A percentile compares a stretch with the other conserved stretches of the same genome.
Conservation (phyloP, 53 echinoderm and acorn worm genomes). For the Arbacia lixula region DNA sequence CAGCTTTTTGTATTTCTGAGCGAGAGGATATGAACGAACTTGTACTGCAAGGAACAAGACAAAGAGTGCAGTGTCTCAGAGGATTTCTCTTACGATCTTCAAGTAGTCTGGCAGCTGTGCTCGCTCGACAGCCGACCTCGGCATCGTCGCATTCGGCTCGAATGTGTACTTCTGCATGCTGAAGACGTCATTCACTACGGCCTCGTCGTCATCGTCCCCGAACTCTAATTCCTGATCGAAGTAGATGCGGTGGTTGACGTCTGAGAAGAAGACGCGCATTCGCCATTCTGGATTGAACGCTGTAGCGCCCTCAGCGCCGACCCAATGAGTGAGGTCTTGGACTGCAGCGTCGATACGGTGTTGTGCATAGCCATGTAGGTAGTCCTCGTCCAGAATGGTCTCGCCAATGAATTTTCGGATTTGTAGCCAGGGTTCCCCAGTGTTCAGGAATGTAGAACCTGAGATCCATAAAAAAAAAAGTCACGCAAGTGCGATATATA, state of each 20-base stretch:
- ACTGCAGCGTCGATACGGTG: slow-evolving; percentile 7
- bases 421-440: background rate
- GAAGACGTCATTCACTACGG: background rate
- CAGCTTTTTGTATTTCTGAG: too few relatives aligned
- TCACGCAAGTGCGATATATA: too few relatives aligned
- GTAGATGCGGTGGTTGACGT: slow-evolving; percentile 26
- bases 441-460: slow-evolving; percentile 9
- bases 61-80: too few relatives aligned
- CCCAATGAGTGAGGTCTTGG: background rate
- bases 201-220: slow-evolving; percentile 17
- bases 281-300: slow-evolving; percentile 21
- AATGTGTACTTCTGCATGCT: slow-evolving; percentile 1
- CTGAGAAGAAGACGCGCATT: slow-evolving; percentile 10
- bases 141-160: slow-evolving; percentile 35
- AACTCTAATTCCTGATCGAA: slow-evolving; percentile 3
- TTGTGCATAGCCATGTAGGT: slow-evolving; percentile 1
- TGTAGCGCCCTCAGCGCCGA: background rate
- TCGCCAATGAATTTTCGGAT: slow-evolving; percentile 10
- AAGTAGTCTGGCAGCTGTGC: background rate
- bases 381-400: background rate
- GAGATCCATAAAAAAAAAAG: background rate
- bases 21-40: too few relatives aligned
- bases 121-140: background rate
- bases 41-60: too few relatives aligned
- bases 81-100: background rate